These are phyloP conservation scores for Apodemia mormo DNA, from an alignment of 2,888 invertebrate genomes.

Conservation along the genomic window DNA sequence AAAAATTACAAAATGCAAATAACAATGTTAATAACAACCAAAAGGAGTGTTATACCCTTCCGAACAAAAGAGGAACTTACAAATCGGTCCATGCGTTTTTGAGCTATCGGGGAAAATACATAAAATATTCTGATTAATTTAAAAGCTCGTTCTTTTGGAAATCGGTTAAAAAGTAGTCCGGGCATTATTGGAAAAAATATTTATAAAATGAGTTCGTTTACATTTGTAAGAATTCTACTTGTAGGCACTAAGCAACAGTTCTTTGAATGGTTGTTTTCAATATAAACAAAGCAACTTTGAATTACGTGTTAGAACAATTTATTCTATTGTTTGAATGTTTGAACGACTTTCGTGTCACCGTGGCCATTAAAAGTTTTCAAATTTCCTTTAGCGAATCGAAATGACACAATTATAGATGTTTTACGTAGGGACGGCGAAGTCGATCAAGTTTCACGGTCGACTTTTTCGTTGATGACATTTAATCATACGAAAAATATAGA, in stretches of 20 bases:
- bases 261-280: slow-evolving; percentile 13
- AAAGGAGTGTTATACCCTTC: too few species aligned
- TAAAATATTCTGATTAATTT: too few species aligned
- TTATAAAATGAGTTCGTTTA: too few species aligned
- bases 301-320: slow-evolving; percentile 19
- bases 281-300: slow-evolving; percentile 16
- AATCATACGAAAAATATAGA: too few species aligned
- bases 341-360: slow-evolving; percentile 23
- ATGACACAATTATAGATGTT: slow-evolving; percentile 29
- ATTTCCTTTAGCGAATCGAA: slow-evolving; percentile 36
- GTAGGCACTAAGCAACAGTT: background rate
- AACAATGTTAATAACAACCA: too few species aligned
- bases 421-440: background rate
- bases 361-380: slow-evolving; percentile 41
- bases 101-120: too few species aligned
- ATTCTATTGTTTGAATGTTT: slow-evolving; percentile 15
- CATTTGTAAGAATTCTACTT: background rate
- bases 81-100: too few species aligned
- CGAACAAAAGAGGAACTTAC: too few species aligned
- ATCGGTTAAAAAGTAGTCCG: too few species aligned
- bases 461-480: background rate
- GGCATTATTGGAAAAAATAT: too few species aligned
- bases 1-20: too few species aligned
- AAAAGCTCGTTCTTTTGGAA: too few species aligned
- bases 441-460: background rate